Evolutionary conservation across 2,113 vertebrate species (phyloP), one percentile per base, ranked within the genome.

Genomic region (Pygoscelis adeliae): DNA sequence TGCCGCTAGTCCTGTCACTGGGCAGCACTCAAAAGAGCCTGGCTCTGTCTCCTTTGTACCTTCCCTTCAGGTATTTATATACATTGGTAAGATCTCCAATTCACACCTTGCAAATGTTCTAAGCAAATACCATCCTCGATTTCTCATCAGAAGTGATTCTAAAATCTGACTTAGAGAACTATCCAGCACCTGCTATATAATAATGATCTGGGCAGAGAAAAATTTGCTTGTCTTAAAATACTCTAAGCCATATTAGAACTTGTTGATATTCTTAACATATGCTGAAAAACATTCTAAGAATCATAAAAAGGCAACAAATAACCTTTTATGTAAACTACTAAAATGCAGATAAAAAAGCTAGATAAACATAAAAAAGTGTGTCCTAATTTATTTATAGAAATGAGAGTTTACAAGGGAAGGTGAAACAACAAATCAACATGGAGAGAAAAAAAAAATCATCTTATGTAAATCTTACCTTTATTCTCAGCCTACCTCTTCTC

Each of bases 341-440:
- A 83, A 91, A 50, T 6, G 27, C 5, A 72, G 15, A 46, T 21
- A 18, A 83, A 90, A 84, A 67, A 15, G 3, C 36, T 13, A 50
- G 36, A 65, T 58, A 9, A 92, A 83, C 9, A 67, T 13, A 30
- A 70, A 69, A 95, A 96, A 62, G 30, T 46, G 55, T 80, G n/a
- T 91, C 46, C 73, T 94, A 32, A 62, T 92, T 96, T 91, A 79
- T 73, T n/a, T 76, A 85, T 2, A 53, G 55, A 95, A 97, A 73
- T 65, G 87, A 87, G 79, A 95, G 25, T 89, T 93, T 38, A 46
- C 5, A 25, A 56, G 78, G 58, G 90, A 73, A 52, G 26, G 10
- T 46, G 42, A 92, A 92, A 77, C 8, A 56, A 90, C 13, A 93
- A 65, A 89, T 56, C 91, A 88, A 27, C 40, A 58, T 5, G 2